These are phyloP conservation scores for Cyphomyrus plagiostoma DNA, from an alignment of 2,113 vertebrate genomes.

Conservation along the genomic window DNA sequence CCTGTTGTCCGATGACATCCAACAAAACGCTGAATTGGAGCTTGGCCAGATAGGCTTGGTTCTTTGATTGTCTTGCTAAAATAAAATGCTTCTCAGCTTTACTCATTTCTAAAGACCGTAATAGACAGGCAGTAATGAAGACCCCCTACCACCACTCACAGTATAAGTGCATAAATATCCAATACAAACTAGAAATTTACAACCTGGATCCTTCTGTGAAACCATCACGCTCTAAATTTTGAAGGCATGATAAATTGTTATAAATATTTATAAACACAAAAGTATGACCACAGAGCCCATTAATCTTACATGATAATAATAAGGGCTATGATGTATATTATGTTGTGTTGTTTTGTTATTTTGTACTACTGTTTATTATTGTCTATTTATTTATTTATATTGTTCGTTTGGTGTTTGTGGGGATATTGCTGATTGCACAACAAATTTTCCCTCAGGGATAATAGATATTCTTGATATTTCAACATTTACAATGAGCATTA, in stretches of 20 bases:
- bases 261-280: slow-evolving; percentile 46
- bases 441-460: background rate
- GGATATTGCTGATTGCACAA: background rate
- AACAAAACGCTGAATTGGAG: slow-evolving; percentile 34
- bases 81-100: slow-evolving; percentile 35
- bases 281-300: slow-evolving; percentile 40
- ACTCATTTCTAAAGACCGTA: slow-evolving; percentile 25
- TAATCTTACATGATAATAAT: slow-evolving; percentile 31
- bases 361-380: background rate
- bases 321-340: slow-evolving; percentile 14
- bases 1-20: slow-evolving; percentile 39
- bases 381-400: background rate
- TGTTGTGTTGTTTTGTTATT: background rate
- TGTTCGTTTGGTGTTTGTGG: background rate
- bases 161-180: background rate
- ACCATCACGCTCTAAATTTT: slow-evolving; percentile 31
- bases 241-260: slow-evolving; percentile 43
- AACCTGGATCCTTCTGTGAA: slow-evolving; percentile 20
- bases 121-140: slow-evolving; percentile 9
- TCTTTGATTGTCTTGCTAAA: slow-evolving; percentile 41
- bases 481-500: slow-evolving; percentile 43
- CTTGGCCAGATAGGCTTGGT: slow-evolving; percentile 30
- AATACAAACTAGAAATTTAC: background rate
- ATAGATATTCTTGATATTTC: background rate
- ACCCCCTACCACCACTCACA: background rate